These are phyloP conservation scores for Bergia sp. DNA, from an alignment of 92 coral and sea anemone species.

Conservation along the genomic window DNA sequence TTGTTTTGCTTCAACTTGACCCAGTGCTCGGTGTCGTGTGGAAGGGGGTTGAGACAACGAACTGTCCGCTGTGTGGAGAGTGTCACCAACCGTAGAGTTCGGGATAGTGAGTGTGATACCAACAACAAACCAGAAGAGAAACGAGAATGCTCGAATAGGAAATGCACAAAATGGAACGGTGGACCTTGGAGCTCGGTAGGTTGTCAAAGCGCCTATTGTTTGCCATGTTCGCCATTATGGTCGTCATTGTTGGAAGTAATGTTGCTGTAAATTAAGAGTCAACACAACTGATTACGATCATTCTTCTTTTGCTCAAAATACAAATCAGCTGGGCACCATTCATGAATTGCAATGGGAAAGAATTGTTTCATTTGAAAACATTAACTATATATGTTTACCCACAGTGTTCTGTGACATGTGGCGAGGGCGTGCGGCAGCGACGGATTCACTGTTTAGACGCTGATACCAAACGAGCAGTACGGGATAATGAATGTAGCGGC, in stretches of 20 bases:
- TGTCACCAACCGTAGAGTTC: constrained; percentile 14
- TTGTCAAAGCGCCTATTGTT: background rate
- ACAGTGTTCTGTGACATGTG: constrained; percentile 43
- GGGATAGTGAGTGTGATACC: constrained; percentile 24
- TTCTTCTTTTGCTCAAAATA: background rate
- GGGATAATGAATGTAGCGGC: constrained; percentile 11
- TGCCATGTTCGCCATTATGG: too few species aligned
- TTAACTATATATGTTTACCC: background rate
- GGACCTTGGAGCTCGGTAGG: constrained; percentile 40
- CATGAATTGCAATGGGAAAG: background rate
- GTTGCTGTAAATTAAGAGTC: background rate
- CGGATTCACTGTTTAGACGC: constrained; percentile 37
- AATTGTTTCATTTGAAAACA: background rate
- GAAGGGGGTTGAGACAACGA: constrained; percentile 29
- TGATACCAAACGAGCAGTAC: constrained; percentile 2
- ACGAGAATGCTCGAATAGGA: constrained; percentile 14
- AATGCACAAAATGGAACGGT: constrained; percentile 31
- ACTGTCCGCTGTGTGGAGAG: constrained; percentile 17
- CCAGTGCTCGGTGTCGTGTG: constrained; percentile 44
- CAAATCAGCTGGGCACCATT: background rate
- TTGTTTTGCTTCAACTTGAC: background rate
- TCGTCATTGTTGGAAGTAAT: background rate
- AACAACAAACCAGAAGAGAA: constrained; percentile 18
- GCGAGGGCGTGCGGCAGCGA: constrained; percentile 23
- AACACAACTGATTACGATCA: background rate